Percentiles rank a stretch among this genome's conserved stretches.
These are phyloP conservation scores for Proctacanthus coquilletti DNA, from an alignment of 1,140 invertebrate species.

Conservation along the genomic window DNA sequence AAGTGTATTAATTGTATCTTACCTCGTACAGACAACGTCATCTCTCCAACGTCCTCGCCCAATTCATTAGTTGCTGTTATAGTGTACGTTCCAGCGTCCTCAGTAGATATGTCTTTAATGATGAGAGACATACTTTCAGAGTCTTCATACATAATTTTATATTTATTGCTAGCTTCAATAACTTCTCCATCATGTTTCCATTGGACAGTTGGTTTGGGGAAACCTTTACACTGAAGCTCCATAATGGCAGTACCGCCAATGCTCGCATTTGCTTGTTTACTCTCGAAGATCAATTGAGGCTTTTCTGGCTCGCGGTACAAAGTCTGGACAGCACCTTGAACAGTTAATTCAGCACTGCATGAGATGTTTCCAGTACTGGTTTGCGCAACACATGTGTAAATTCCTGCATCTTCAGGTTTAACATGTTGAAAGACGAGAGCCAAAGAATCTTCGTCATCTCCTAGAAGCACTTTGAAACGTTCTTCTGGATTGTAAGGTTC, in stretches of 20 bases:
- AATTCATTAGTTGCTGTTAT: conserved; percentile 77
- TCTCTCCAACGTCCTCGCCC: conserved; percentile 60
- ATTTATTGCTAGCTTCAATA: conserved; percentile 60
- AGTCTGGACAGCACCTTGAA: conserved; percentile 72
- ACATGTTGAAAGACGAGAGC: conserved; percentile 88
- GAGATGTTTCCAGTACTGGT: conserved; percentile 84
- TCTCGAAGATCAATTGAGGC: conserved; percentile 58
- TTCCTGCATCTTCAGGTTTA: conserved; percentile 79
- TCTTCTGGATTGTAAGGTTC: conserved; percentile 80
- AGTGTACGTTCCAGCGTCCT: conserved; percentile 74
- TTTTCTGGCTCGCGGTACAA: conserved; percentile 65
- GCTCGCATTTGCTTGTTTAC: conserved; percentile 54
- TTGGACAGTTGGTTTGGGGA: conserved; percentile 79
- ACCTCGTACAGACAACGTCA: conserved; percentile 60
- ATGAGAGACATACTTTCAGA: conserved; percentile 79
- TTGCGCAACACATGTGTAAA: conserved; percentile 89
- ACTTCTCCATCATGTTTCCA: conserved; percentile 78
- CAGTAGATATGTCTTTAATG: conserved; percentile 70
- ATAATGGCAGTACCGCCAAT: conserved; percentile 87
- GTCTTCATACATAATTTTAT: conserved; percentile 81
- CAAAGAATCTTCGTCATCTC: conserved; percentile 82
- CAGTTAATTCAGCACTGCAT: conserved; percentile 82
- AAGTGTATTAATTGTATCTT: conserved; percentile 3
- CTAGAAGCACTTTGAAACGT: conserved; percentile 82
- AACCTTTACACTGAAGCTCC: conserved; percentile 83